These are phyloP conservation scores for Pristis pectinata DNA, from an alignment of 2,797 vertebrate species.

Conservation along the genomic window DNA sequence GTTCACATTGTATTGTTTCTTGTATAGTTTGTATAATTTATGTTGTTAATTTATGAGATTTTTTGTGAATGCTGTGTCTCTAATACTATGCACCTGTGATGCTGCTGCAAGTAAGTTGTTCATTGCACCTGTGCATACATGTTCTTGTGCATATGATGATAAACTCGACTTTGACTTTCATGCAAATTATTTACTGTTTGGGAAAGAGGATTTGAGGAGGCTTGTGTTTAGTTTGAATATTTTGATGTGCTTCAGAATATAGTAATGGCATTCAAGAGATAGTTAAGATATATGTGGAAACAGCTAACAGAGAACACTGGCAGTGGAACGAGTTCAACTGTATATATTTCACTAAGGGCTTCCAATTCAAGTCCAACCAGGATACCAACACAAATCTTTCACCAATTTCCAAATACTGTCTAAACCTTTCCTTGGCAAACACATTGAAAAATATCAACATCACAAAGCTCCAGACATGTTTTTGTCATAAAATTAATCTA, in stretches of 20 bases:
- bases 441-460: no score
- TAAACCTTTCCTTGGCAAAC: not conserved
- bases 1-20: no score
- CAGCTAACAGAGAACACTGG: not conserved
- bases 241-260: not conserved
- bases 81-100: no score
- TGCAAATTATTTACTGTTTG: not conserved
- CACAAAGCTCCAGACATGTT: not conserved
- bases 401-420: not conserved
- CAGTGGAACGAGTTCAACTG: not conserved
- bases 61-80: no score
- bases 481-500: not conserved
- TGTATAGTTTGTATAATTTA: no score
- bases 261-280: not conserved
- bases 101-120: no score
- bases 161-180: no score
- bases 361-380: not conserved
- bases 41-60: no score
- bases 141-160: no score
- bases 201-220: not conserved
- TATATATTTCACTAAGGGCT: not conserved
- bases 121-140: no score
- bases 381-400: not conserved
- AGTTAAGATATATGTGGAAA: not conserved
- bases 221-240: not conserved